Evolutionary conservation across 2,113 vertebrate genomes (phyloP).

Genomic region (Sinocyclocheilus anshuiensis): DNA sequence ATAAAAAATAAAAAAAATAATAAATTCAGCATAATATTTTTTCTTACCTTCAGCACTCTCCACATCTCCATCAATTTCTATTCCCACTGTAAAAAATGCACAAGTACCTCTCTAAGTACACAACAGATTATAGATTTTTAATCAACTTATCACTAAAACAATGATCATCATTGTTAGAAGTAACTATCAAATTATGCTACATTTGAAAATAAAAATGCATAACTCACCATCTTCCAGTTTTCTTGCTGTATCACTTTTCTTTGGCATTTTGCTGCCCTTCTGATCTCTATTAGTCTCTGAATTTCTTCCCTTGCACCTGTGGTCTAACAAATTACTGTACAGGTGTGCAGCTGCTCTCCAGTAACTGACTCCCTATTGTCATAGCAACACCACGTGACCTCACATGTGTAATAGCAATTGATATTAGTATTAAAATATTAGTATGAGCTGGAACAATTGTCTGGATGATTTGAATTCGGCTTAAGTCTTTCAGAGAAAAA

Average conservation of each 20-base stretch:
- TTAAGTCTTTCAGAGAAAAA: background rate
- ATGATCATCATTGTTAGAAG: too few relatives aligned
- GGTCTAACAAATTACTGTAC: slow-evolving; percentile 33
- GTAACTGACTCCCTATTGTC: slow-evolving; percentile 57
- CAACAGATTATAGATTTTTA: background rate
- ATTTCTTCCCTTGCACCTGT: slow-evolving; percentile 29
- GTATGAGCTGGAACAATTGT: background rate
- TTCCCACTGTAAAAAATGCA: slow-evolving; percentile 73
- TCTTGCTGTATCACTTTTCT: slow-evolving; percentile 72
- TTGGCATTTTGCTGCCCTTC: slow-evolving; percentile 77
- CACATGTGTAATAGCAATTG: slow-evolving; percentile 26
- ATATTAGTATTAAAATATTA: slow-evolving; percentile 16
- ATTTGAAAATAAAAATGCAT: background rate
- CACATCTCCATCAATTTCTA: slow-evolving; percentile 81
- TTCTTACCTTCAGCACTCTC: slow-evolving; percentile 81
- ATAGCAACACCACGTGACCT: slow-evolving; percentile 58
- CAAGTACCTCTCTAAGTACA: background rate
- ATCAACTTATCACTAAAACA: too few relatives aligned
- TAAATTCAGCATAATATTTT: background rate
- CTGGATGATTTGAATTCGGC: background rate
- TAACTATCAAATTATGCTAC: too few relatives aligned
- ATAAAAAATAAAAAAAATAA: too few relatives aligned
- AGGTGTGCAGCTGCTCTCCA: slow-evolving; percentile 47
- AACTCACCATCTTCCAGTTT: slow-evolving; percentile 83
- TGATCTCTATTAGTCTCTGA: slow-evolving; percentile 3